phyloP scores from a whole-genome alignment of 2,113 vertebrate genomes.

The Rhagologus leucostigma region DNA sequence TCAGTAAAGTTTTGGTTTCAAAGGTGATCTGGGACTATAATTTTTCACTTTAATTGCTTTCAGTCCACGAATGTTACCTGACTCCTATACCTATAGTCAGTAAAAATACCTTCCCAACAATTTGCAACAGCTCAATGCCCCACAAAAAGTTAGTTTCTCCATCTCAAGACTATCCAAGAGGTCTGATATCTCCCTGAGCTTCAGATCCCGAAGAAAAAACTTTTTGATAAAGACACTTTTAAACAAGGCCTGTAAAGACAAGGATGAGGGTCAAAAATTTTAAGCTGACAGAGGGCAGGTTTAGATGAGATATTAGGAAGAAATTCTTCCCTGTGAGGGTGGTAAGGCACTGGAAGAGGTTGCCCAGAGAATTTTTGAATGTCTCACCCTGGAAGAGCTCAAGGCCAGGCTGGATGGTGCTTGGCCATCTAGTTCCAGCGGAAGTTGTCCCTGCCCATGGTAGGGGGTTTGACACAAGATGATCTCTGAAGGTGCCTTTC shows the following conservation, averaged over 20 bases:
- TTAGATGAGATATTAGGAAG: not conserved
- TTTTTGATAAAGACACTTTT: not conserved
- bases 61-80: not conserved
- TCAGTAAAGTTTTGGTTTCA: not conserved
- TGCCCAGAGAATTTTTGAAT: not conserved
- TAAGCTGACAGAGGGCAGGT: not conserved
- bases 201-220: not conserved
- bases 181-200: not conserved
- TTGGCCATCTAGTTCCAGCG: not conserved
- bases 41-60: not conserved
- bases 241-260: not conserved
- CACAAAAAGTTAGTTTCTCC: not conserved
- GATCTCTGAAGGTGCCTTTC: not conserved
- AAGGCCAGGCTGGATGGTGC: not conserved
- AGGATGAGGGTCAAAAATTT: not conserved
- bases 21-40: not conserved
- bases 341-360: not conserved
- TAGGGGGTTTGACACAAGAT: not conserved
- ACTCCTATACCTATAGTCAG: not conserved
- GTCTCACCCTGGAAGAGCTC: not conserved
- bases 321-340: not conserved
- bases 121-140: not conserved
- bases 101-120: not conserved
- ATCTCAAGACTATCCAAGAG: not conserved
- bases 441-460: rapidly evolving